Evolutionary conservation across 2,888 invertebrate species (phyloP).

Genomic region (Xestia sexstrigata): DNA sequence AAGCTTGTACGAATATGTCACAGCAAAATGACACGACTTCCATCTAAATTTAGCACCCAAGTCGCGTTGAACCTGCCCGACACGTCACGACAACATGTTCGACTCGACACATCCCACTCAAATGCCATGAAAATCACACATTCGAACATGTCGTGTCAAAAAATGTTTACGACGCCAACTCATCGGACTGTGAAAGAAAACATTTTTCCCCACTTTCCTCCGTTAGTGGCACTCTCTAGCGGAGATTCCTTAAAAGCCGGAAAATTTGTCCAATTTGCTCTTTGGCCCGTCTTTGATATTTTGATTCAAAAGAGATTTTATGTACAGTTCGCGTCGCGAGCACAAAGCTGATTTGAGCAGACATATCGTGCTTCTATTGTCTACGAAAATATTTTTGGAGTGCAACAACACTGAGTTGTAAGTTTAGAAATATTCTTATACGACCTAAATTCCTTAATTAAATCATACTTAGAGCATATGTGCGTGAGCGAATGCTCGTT

Average conservation of each 20-base stretch:
- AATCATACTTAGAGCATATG: constrained; percentile 49
- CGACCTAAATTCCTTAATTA: constrained; percentile 52
- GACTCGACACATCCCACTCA: constrained; percentile 33
- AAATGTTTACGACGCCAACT: constrained; percentile 63
- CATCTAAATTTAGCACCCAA: constrained; percentile 35
- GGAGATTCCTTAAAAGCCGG: constrained; percentile 80
- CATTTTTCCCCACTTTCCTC: constrained; percentile 72
- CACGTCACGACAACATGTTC: constrained; percentile 39
- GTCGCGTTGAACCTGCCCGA: constrained; percentile 33
- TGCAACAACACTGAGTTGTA: constrained; percentile 23
- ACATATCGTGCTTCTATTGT: constrained; percentile 60
- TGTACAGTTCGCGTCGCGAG: constrained; percentile 67
- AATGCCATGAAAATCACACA: constrained; percentile 41
- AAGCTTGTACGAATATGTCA: constrained; percentile 37
- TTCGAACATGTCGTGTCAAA: constrained; percentile 47
- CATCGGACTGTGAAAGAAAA: constrained; percentile 71
- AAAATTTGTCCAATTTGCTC: constrained; percentile 83
- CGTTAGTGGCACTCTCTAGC: constrained; percentile 71
- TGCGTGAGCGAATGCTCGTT: constrained; percentile 57
- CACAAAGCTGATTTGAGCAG: constrained; percentile 72
- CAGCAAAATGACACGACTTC: constrained; percentile 46
- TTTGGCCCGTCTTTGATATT: constrained; percentile 78
- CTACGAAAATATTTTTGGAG: constrained; percentile 45
- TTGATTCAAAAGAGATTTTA: constrained; percentile 77
- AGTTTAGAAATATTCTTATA: constrained; percentile 18